A percentile compares a stretch with the other conserved stretches of the same genome.
Evolutionary conservation across 2,113 vertebrate species (phyloP).

Genomic region (Sigmodon hispidus): DNA sequence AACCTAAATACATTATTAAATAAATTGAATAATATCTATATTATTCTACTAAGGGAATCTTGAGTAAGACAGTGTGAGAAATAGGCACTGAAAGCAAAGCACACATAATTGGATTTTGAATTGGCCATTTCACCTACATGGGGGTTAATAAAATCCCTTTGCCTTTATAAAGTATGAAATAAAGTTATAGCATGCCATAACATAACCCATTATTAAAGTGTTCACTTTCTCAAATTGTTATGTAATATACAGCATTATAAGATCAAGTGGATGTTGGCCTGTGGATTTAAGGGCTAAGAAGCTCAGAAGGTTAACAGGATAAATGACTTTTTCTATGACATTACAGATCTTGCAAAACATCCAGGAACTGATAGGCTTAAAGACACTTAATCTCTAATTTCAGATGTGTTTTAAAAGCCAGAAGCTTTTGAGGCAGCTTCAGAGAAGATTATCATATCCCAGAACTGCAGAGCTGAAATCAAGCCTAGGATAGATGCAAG

Average conservation of each 20-base stretch:
- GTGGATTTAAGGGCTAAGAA: conserved; percentile 5
- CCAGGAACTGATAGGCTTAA: background rate
- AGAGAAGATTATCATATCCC: background rate
- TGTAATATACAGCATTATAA: background rate
- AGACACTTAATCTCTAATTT: conserved; percentile 49
- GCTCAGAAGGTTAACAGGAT: background rate
- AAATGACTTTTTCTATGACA: background rate
- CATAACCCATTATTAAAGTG: background rate
- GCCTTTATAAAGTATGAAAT: background rate
- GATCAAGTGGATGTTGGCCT: background rate
- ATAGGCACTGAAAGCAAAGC: background rate
- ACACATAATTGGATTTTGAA: background rate
- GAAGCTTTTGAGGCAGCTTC: background rate
- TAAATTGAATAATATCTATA: background rate
- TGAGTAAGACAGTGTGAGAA: background rate
- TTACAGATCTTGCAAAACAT: background rate
- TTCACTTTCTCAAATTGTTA: background rate
- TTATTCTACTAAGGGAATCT: background rate
- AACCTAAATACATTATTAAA: background rate
- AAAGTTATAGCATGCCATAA: background rate
- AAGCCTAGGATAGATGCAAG: background rate
- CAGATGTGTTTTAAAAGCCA: conserved; percentile 33
- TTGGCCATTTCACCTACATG: background rate
- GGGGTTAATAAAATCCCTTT: background rate
- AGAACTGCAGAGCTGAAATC: background rate